These are phyloP conservation scores for Emmelina monodactyla DNA, from an alignment of 2,888 invertebrate genomes.

Conservation along the genomic window DNA sequence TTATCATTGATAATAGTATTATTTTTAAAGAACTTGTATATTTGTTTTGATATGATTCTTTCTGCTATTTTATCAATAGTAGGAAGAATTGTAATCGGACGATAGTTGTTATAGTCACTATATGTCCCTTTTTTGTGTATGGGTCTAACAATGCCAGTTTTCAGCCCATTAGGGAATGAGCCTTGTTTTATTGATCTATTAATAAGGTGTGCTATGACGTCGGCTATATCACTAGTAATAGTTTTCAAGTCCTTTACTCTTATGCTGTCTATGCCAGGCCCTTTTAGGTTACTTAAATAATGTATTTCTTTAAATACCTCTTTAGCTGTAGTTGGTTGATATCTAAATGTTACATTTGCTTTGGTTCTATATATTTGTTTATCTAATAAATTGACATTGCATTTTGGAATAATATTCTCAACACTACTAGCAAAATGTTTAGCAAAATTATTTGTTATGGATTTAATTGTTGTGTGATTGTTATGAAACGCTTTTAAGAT, in stretches of 20 bases:
- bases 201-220: conserved; percentile 8
- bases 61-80: conserved; percentile 1
- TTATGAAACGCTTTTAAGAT: no score
- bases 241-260: conserved; percentile 8
- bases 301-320: not conserved
- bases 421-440: no score
- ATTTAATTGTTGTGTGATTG: no score
- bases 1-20: not conserved
- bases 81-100: not conserved
- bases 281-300: not conserved
- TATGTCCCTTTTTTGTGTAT: not conserved
- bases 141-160: not conserved
- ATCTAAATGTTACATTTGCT: not conserved
- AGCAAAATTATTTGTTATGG: no score
- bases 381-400: not conserved
- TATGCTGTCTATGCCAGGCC: conserved; percentile 7
- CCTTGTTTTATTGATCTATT: conserved; percentile 6
- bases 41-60: not conserved
- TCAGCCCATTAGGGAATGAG: conserved; percentile 8
- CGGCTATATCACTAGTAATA: conserved; percentile 2
- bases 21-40: not conserved
- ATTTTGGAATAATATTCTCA: no score
- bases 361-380: not conserved
- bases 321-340: not conserved
- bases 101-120: not conserved